Base-by-base conservation (phyloP, 2,113 vertebrate species). In the Sisor rabdophorus region DNA sequence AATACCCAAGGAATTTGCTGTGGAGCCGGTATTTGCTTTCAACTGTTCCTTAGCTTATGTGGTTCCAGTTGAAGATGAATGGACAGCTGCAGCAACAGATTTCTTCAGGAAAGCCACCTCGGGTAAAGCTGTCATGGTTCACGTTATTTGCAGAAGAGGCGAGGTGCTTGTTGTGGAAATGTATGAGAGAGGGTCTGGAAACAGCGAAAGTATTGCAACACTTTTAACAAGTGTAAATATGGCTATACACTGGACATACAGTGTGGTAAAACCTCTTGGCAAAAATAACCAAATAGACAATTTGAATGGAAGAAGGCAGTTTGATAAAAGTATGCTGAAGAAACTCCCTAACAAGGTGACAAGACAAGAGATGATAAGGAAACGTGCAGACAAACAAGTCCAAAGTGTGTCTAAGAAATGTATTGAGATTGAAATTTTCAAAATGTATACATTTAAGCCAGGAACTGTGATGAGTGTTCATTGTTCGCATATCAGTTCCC, bases 41-140 rank as follows among this genome's bases (percentile, higher is more conserved):
- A 88, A 86, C 80, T 98, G 95, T 90, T 87, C 90, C 26, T 92
- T 98, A 80, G 92, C 87, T n/a, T 86, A 89, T 60, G 36, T 90
- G 0, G 78, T 89, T 83, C 93, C 95, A 59, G 0, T 85, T 28
- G 90, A 92, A 68, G 94, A 91, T 7, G 73, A 92, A 17, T 98
- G 96, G 96, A 86, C 91, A 32, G 89, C 85, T 47, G 59, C 74
- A 53, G 85, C 87, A 75, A 88, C 53, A 2, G 87, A 93, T 82
- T 93, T 89, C 72, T 97, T 98, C 84, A 93, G 91, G 87, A 69
- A 72, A 16, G n/a, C 85, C 5, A 91, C 95, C 20, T 85, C 86
- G 71, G 85, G 93, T 78, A 95, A 88, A 87, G 73, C 72, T 1
- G 32, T 99, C 68, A 77, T 87, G 11, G 84, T 95, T 72, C 89